phyloP scores from a whole-genome alignment of 2,797 vertebrate genomes.

The Anabas testudineus region DNA sequence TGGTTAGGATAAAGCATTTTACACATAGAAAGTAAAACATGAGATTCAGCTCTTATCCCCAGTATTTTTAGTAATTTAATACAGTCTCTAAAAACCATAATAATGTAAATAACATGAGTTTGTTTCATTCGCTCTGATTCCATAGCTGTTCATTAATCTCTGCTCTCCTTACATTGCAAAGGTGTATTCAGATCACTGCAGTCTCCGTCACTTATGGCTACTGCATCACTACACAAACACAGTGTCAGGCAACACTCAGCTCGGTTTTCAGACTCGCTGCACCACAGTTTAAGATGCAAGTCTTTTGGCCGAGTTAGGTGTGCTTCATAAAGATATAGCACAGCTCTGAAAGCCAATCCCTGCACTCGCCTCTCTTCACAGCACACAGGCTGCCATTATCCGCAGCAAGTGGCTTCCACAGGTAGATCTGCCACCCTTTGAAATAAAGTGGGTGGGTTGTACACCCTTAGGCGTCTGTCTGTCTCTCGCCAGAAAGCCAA shows the following conservation, averaged over 20 bases:
- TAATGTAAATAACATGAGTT: background rate
- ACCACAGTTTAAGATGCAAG: constrained; percentile 48
- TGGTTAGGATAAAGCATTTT: too few species aligned
- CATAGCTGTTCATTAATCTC: background rate
- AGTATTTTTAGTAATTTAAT: too few species aligned
- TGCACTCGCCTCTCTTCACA: constrained; percentile 57
- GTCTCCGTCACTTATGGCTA: constrained; percentile 19
- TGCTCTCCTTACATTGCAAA: constrained; percentile 30
- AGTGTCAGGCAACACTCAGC: constrained; percentile 20
- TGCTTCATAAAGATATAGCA: constrained; percentile 61
- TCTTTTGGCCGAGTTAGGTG: constrained; percentile 49
- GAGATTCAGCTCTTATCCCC: too few species aligned
- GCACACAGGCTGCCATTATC: constrained; percentile 79
- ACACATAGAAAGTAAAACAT: too few species aligned
- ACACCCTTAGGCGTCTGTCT: constrained; percentile 80
- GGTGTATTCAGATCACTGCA: constrained; percentile 34
- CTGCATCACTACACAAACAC: constrained; percentile 1
- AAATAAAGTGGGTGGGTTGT: constrained; percentile 76
- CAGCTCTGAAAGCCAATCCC: constrained; percentile 77
- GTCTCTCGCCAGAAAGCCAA: constrained; percentile 85
- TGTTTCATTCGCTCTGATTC: constrained; percentile 18
- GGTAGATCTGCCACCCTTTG: constrained; percentile 76
- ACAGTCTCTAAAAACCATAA: background rate
- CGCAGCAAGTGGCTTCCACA: constrained; percentile 68
- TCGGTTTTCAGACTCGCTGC: constrained; percentile 48